Evolutionary conservation across 2,888 invertebrate species (phyloP), one percentile per base, ranked within the genome.

Genomic region (Himalopsyche kuldschensis): DNA sequence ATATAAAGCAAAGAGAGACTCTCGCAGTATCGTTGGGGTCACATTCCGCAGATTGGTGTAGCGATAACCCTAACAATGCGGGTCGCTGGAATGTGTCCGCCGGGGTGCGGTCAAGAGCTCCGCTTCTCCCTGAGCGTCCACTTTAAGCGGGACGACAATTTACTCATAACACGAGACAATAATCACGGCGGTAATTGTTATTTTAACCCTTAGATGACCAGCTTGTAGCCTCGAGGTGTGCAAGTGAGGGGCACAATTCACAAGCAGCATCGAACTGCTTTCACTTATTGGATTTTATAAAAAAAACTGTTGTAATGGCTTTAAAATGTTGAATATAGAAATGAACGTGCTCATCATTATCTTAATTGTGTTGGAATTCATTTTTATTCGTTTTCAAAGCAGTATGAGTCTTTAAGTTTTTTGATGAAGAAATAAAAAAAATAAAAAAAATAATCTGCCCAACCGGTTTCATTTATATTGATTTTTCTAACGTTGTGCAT

Each of bases 21-120:
- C 69, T 69, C 69, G 69, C 69, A 69, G 30, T 27, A 69, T 27
- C 69, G 27, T 69, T 69, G 69, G 69, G 69, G 69, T 69, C 69
- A 78, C 78, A 78, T 82, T 78, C 82, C 69, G 69, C 82, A 78
- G 82, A 82, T 82, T 82, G 82, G 78, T 75, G 24, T 78, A 47
- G 32, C 75, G 82, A 82, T 82, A 47, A 82, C 82, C 55, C 63
- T 82, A 69, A 69, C 69, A 82, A 82, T 82, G 82, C 48, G 82
- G 78, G 35, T 30, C 78, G 20, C 78, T n/a, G 47, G 82, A 82
- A 82, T 82, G 82, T 55, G 76, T 69, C 41, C 82, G 30, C 79
- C 32, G 24, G 46, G 47, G 75, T 46, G 78, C 47, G 27, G 81
- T 75, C 76, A 76, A 46, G 47, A 30, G 31, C 63, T 27, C 30